These are phyloP conservation scores for Pterobdella sp. DNA, from an alignment of 2,888 invertebrate species.

Conservation along the genomic window DNA sequence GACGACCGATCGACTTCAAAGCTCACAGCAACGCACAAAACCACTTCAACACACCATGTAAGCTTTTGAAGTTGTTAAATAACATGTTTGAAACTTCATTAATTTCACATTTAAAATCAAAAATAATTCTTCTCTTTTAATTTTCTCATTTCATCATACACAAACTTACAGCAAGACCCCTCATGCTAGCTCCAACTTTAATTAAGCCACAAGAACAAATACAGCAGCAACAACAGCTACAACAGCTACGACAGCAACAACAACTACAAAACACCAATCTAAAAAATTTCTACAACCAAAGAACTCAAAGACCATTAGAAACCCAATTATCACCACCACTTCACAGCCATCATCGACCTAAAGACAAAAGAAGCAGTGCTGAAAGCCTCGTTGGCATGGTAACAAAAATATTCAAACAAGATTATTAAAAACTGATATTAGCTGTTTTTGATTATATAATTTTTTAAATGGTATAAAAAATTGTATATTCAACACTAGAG, in stretches of 20 bases:
- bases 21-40: neutral
- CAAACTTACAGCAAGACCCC: constrained; percentile 27
- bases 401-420: neutral
- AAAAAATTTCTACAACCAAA: neutral
- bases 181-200: constrained; percentile 31
- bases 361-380: constrained; percentile 23
- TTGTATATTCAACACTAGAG: neutral
- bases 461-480: neutral
- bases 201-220: constrained; percentile 14
- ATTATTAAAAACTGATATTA: neutral
- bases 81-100: neutral
- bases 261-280: constrained; percentile 12
- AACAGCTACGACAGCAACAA: neutral
- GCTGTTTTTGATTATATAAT: neutral
- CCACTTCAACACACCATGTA: constrained; percentile 30
- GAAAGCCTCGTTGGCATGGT: constrained; percentile 32
- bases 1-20: constrained; percentile 29
- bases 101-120: neutral
- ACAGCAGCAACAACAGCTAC: neutral
- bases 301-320: no score
- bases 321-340: neutral
- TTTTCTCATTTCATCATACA: neutral
- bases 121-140: neutral
- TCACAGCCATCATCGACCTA: neutral
- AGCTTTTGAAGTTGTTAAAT: neutral